phyloP scores from a whole-genome alignment of 2,113 vertebrate species.

The Cnemophilus loriae region DNA sequence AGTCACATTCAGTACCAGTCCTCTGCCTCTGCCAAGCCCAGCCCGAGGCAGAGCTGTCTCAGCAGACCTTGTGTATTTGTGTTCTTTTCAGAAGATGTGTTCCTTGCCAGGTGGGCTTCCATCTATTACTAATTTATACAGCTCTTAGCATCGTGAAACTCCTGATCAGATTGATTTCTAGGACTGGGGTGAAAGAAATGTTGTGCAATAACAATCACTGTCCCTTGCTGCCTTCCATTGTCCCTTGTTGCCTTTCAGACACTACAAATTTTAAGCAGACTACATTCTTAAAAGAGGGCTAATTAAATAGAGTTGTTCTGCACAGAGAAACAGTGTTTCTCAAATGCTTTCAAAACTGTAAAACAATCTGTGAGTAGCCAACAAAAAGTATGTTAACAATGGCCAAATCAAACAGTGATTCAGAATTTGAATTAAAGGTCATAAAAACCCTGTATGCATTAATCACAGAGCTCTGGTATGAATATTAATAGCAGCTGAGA shows the following conservation, averaged over 20 bases:
- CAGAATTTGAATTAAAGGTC: slow-evolving; percentile 57
- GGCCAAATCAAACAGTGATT: slow-evolving; percentile 62
- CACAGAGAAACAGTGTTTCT: slow-evolving; percentile 34
- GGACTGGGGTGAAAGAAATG: background rate
- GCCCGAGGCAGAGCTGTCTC: background rate
- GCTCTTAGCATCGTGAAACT: background rate
- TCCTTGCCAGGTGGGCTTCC: background rate
- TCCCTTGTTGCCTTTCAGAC: slow-evolving; percentile 14
- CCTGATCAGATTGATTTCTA: slow-evolving; percentile 20
- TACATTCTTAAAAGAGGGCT: background rate
- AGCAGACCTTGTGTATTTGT: background rate
- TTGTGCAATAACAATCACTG: background rate
- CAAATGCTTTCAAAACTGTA: slow-evolving; percentile 33
- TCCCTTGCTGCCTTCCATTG: slow-evolving; percentile 22
- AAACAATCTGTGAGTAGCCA: slow-evolving; percentile 44
- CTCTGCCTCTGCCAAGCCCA: background rate
- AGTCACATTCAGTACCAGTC: background rate
- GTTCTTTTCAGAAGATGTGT: background rate
- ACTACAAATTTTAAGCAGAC: background rate
- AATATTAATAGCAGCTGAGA: slow-evolving; percentile 48
- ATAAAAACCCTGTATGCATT: slow-evolving; percentile 48
- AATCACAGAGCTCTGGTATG: slow-evolving; percentile 36
- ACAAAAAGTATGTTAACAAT: slow-evolving; percentile 42
- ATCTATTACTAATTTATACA: background rate
- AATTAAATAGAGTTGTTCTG: slow-evolving; percentile 23